Evolutionary conservation across 2,113 vertebrate genomes (phyloP).

Genomic region (Fregata magnificens): DNA sequence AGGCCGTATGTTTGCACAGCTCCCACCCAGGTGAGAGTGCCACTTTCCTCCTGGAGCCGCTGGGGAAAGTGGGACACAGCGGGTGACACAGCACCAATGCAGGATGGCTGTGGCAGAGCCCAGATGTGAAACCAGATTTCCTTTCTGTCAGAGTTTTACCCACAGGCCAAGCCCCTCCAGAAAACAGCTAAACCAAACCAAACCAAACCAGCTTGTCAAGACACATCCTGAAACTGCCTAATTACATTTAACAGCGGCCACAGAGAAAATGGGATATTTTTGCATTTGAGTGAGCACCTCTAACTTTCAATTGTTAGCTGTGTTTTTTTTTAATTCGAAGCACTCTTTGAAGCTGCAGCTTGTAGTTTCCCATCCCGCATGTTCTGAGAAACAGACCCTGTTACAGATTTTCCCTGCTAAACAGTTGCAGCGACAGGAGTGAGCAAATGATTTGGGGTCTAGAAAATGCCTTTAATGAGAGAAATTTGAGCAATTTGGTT

Average conservation of each 20-base stretch:
- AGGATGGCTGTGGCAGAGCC: not conserved
- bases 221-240: not conserved
- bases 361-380: not conserved
- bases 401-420: not conserved
- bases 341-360: not conserved
- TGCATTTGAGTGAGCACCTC: not conserved
- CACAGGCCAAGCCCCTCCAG: not conserved
- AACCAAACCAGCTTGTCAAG: not conserved
- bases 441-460: not conserved
- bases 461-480: not conserved
- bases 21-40: fast-evolving
- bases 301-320: not conserved
- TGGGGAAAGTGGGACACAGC: not conserved
- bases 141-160: not conserved
- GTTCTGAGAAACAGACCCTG: not conserved
- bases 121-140: not conserved
- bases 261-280: not conserved
- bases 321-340: not conserved
- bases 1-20: not conserved
- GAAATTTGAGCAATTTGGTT: not conserved
- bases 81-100: not conserved
- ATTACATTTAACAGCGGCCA: not conserved
- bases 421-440: not conserved
- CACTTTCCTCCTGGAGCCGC: not conserved
- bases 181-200: not conserved